A percentile compares a stretch with the other conserved stretches of the same genome.
phyloP scores from a whole-genome alignment of 2,797 vertebrate genomes.

The Glyptemys insculpta region DNA sequence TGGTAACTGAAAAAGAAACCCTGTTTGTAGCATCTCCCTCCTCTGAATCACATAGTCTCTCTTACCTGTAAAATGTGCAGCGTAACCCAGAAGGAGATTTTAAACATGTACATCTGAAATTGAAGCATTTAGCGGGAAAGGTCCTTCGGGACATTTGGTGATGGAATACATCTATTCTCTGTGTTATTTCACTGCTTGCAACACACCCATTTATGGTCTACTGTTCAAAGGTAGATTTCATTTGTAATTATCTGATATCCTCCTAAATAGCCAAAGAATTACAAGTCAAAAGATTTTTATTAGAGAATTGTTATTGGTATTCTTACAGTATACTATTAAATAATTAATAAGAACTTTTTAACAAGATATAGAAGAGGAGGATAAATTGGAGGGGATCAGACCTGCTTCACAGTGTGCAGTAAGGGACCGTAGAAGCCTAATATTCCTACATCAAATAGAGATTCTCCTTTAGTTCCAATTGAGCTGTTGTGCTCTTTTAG shows the following conservation, averaged over 20 bases:
- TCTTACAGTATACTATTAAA: constrained; percentile 49
- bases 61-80: constrained; percentile 24
- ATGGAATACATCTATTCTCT: constrained; percentile 64
- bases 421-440: background rate
- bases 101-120: constrained; percentile 55
- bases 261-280: constrained; percentile 34
- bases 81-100: constrained; percentile 19
- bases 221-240: constrained; percentile 59
- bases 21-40: constrained; percentile 40
- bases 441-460: background rate
- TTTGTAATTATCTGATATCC: constrained; percentile 45
- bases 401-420: background rate
- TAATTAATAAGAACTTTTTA: background rate
- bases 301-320: constrained; percentile 41
- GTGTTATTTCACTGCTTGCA: constrained; percentile 58
- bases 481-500: background rate
- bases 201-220: constrained; percentile 49
- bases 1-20: constrained; percentile 64
- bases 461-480: background rate
- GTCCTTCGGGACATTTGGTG: constrained; percentile 63
- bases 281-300: constrained; percentile 31
- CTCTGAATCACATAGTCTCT: background rate
- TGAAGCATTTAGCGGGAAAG: constrained; percentile 48
- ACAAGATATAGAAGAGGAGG: background rate
- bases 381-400: background rate